Percentiles rank a stretch among this genome's conserved stretches.
phyloP scores from a whole-genome alignment of 2,113 vertebrate species.

The Haemorhous mexicanus region DNA sequence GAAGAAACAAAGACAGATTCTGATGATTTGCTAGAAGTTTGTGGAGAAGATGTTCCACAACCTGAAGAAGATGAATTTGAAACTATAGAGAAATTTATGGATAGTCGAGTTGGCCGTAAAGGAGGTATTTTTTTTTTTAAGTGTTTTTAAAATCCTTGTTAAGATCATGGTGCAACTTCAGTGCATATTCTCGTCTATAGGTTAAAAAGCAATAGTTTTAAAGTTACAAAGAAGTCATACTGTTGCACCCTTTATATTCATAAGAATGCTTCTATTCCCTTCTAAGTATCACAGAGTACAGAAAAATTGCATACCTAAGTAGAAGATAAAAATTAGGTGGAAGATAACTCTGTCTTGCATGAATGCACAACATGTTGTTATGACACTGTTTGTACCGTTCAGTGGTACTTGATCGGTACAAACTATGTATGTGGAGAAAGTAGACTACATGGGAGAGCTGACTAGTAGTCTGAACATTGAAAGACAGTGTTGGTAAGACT shows the following conservation, averaged over 20 bases:
- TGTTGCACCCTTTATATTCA: neutral
- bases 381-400: neutral
- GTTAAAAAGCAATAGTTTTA: neutral
- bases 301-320: neutral
- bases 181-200: neutral
- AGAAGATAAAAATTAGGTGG: neutral
- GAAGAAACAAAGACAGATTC: constrained; percentile 98
- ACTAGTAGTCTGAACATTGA: neutral
- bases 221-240: neutral
- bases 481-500: neutral
- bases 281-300: neutral
- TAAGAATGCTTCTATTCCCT: neutral
- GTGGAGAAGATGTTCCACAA: constrained; percentile 93
- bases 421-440: neutral
- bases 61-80: constrained; percentile 98
- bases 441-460: neutral
- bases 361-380: neutral
- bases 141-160: neutral
- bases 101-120: constrained; percentile 87
- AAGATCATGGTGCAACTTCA: neutral
- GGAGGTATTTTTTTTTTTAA: constrained; percentile 77
- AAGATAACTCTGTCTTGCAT: neutral
- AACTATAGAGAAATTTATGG: constrained; percentile 96
- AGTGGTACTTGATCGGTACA: neutral
- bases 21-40: constrained; percentile 93